These are phyloP conservation scores for Aricia agestis DNA, from an alignment of 1,140 invertebrate species.

Conservation along the genomic window DNA sequence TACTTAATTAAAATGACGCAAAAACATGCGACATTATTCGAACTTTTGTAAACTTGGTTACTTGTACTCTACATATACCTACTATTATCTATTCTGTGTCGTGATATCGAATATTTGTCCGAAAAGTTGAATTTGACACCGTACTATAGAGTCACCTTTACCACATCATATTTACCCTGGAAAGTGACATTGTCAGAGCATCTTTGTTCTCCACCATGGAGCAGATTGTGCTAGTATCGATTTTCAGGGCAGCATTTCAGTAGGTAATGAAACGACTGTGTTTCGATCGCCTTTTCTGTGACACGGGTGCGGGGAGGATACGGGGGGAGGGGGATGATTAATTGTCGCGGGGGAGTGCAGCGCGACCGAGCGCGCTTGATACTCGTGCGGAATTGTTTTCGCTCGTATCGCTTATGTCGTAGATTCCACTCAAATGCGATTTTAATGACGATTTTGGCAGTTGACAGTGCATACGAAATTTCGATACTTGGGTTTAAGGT, in stretches of 20 bases:
- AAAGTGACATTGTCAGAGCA: too few species aligned
- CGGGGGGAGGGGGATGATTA: slow-evolving; percentile 25
- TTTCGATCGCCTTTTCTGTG: slow-evolving; percentile 21
- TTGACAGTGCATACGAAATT: neutral
- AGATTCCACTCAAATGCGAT: neutral
- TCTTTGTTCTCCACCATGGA: too few species aligned
- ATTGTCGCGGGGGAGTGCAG: slow-evolving; percentile 25
- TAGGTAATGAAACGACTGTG: slow-evolving; percentile 5
- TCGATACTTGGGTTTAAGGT: too few species aligned
- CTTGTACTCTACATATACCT: too few species aligned
- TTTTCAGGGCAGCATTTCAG: neutral
- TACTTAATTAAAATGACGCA: neutral
- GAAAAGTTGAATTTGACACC: too few species aligned
- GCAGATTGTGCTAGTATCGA: neutral
- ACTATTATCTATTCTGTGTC: too few species aligned
- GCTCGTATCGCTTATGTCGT: neutral
- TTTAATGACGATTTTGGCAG: neutral
- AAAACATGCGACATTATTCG: neutral
- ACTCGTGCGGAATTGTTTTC: slow-evolving; percentile 13
- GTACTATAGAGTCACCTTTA: too few species aligned
- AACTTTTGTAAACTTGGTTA: neutral
- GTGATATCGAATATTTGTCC: too few species aligned
- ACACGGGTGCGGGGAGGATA: slow-evolving; percentile 7
- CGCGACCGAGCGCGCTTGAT: slow-evolving; percentile 24
- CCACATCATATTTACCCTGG: too few species aligned